Evolutionary conservation across 1,140 invertebrate genomes (phyloP).

Genomic region (Drosophila ercepeae): DNA sequence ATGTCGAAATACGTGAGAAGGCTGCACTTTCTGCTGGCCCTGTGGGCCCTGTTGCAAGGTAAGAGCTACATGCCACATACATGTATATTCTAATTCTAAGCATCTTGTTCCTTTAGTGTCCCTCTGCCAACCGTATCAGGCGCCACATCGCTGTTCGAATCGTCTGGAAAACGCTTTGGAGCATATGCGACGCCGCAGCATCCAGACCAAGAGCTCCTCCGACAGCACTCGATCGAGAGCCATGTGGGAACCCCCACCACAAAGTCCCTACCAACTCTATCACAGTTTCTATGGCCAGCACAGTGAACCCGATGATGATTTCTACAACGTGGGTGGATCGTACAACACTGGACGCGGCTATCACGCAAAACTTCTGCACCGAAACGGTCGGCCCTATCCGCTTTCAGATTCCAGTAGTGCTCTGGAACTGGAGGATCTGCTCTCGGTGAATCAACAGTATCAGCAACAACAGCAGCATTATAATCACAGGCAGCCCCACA

Average conservation of each 20-base stretch:
- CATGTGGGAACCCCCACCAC: conserved; percentile 79
- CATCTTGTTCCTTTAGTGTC: conserved; percentile 10
- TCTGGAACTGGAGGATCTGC: conserved; percentile 62
- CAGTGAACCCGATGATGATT: conserved; percentile 72
- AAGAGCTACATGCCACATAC: conserved; percentile 9
- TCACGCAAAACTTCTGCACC: conserved; percentile 63
- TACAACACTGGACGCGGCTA: conserved; percentile 58
- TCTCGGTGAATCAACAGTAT: conserved; percentile 47
- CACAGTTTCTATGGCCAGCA: conserved; percentile 84
- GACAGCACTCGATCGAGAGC: conserved; percentile 49
- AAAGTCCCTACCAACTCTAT: conserved; percentile 85
- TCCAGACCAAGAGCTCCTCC: conserved; percentile 60
- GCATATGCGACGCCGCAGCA: conserved; percentile 84
- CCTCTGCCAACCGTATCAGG: conserved; percentile 59
- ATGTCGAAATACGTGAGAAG: conserved; percentile 42
- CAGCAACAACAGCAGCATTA: conserved; percentile 45
- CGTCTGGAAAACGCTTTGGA: conserved; percentile 84
- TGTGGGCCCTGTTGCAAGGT: conserved; percentile 50
- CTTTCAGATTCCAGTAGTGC: conserved; percentile 33
- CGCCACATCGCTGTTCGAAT: conserved; percentile 83
- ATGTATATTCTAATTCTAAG: neutral
- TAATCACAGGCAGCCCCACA: conserved; percentile 71
- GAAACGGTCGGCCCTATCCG: conserved; percentile 46
- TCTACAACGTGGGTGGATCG: conserved; percentile 57
- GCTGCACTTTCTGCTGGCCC: conserved; percentile 38